Evolutionary conservation across 2,888 invertebrate genomes (phyloP), one percentile per base, ranked within the genome.

Genomic region (Unio pictorum): DNA sequence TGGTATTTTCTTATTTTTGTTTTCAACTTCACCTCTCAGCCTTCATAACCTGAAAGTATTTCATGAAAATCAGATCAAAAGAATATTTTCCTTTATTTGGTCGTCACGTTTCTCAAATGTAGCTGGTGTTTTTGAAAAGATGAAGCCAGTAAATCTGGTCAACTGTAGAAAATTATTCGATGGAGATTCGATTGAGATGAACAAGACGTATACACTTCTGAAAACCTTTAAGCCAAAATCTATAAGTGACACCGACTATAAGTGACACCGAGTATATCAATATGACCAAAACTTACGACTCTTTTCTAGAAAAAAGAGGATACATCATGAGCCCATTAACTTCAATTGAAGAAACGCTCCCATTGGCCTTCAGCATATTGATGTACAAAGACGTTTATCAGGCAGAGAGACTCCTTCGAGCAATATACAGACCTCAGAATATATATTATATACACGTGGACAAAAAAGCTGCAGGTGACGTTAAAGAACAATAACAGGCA

Each of bases 371-470:
- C 68, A 81, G 78, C 61, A 78, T 85, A 20, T 28, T 84, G 11
- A 74, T 83, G 23, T 81, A 80, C 34, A 76, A 78, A 61, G 71
- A 81, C 26, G 71, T 78, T 18, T 66, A 72, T 17, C 83, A 84
- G 60, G 75, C 82, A 4, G 84, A 82, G 56, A 67, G 76, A 15
- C 66, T 86, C n/a, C 63, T 86, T 2, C 66, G 80, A 20, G 72
- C 80, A 3, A 81, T 86, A 34, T 86, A 86, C 67, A 69, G 83
- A 59, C 85, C 86, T 8, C 83, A 85, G 26, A 86, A 86, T 68
- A 67, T 76, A 23, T 86, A 86, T 60, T 86, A 86, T 66, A 73
- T 86, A 55, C 86, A 86, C 68, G 73, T 84, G 6, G 86, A 86
- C 68, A 61, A 56, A 26, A 82, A 79, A 70, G 64, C 80, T 18